phyloP scores from a whole-genome alignment of 2,797 vertebrate species.

The Galagoides demidoff region DNA sequence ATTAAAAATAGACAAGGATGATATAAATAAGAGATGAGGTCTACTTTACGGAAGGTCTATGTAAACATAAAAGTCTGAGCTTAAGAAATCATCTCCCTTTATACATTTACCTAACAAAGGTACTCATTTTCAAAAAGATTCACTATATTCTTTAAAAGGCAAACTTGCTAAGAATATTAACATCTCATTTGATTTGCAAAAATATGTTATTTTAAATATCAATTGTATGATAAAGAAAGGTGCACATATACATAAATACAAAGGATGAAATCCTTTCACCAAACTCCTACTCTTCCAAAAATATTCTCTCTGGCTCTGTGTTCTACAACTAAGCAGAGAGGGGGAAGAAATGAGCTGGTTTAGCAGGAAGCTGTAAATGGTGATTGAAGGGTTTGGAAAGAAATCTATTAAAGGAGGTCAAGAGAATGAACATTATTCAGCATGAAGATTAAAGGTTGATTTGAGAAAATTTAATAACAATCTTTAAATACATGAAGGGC shows the following conservation, averaged over 20 bases:
- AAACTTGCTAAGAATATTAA: constrained; percentile 49
- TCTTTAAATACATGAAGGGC: constrained; percentile 65
- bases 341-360: not conserved
- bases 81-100: not conserved
- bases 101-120: constrained; percentile 53
- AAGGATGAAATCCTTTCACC: constrained; percentile 53
- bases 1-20: not conserved
- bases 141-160: constrained; percentile 16
- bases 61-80: constrained; percentile 59
- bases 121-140: constrained; percentile 52
- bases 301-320: constrained; percentile 35
- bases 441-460: constrained; percentile 67
- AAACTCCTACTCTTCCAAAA: constrained; percentile 63
- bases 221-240: constrained; percentile 52
- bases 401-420: constrained; percentile 64
- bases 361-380: constrained; percentile 34
- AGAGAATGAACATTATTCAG: constrained; percentile 65
- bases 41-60: constrained; percentile 18
- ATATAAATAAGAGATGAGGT: constrained; percentile 38
- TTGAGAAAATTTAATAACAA: constrained; percentile 68
- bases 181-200: constrained; percentile 62
- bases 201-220: constrained; percentile 56
- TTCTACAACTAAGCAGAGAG: not conserved
- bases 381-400: constrained; percentile 64
- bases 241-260: constrained; percentile 53